Percentiles rank a stretch among this genome's conserved stretches.
Evolutionary conservation across 2,888 invertebrate species (phyloP).

Genomic region (Scaptomyza cyrtandrae): DNA sequence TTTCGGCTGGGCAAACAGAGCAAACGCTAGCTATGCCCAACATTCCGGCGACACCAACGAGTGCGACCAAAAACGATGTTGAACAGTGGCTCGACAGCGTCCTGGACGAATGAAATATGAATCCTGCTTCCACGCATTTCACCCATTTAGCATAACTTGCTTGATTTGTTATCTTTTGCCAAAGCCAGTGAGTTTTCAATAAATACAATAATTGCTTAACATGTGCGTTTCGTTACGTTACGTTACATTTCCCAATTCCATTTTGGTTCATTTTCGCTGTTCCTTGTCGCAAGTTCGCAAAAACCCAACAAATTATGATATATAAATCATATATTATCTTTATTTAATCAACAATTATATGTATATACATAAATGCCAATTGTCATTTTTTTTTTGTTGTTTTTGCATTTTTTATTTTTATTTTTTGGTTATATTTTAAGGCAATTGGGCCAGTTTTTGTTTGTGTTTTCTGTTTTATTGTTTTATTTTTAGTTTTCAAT

Average conservation of each 20-base stretch:
- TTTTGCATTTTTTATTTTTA: no score
- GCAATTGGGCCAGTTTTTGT: no score
- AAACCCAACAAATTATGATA: no score
- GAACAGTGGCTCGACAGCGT: slow-evolving; percentile 84
- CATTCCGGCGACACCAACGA: slow-evolving; percentile 48
- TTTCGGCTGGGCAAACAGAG: background rate
- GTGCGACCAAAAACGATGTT: slow-evolving; percentile 74
- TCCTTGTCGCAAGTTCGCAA: no score
- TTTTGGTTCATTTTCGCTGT: background rate
- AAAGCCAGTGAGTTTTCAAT: no score
- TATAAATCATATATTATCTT: no score
- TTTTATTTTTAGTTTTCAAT: no score
- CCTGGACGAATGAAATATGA: slow-evolving; percentile 74
- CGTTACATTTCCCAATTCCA: background rate
- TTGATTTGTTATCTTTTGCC: background rate
- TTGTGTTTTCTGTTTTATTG: no score
- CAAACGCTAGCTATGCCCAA: slow-evolving; percentile 29
- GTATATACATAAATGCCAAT: no score
- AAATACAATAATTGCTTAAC: background rate
- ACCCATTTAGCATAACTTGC: background rate
- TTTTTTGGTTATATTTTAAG: no score
- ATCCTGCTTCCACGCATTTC: background rate
- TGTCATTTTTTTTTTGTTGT: no score
- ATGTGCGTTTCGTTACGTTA: background rate
- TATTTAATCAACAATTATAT: no score